These are phyloP conservation scores for Trematocara marginatum DNA, from an alignment of 2,113 vertebrate genomes.

Conservation along the genomic window DNA sequence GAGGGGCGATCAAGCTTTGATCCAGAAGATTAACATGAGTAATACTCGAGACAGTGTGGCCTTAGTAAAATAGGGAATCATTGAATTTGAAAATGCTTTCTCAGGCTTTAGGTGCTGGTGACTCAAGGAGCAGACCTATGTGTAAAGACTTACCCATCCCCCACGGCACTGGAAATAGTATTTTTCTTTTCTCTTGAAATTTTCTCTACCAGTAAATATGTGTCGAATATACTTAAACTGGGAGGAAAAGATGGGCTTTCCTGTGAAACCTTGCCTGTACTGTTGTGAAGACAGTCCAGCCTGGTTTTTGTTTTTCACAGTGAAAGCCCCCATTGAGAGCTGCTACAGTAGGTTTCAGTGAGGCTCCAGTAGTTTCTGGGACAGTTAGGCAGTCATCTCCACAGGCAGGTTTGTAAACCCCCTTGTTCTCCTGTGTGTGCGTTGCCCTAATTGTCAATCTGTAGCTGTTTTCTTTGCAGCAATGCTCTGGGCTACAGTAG, in stretches of 20 bases:
- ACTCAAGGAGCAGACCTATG: slow-evolving; percentile 46
- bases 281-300: slow-evolving; percentile 5
- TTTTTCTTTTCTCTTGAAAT: slow-evolving; percentile 1
- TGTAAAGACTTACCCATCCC: slow-evolving; percentile 22
- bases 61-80: neutral
- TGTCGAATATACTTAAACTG: neutral
- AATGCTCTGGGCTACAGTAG: slow-evolving; percentile 28
- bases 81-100: slow-evolving; percentile 49
- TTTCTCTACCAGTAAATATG: neutral
- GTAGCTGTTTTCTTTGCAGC: slow-evolving; percentile 35
- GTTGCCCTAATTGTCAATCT: slow-evolving; percentile 58
- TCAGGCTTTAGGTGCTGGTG: slow-evolving; percentile 14
- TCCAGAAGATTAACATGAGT: neutral
- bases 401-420: slow-evolving; percentile 45
- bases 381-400: slow-evolving; percentile 50
- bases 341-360: slow-evolving; percentile 44
- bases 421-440: slow-evolving; percentile 31
- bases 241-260: neutral
- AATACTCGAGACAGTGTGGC: neutral
- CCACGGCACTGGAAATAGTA: slow-evolving; percentile 43
- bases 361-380: slow-evolving; percentile 64
- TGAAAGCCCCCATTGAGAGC: slow-evolving; percentile 49
- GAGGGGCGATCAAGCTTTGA: neutral
- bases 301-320: slow-evolving; percentile 10
- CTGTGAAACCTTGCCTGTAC: neutral